Base-by-base conservation (phyloP, 37 sponge, comb jelly and placozoan species). In the Oscarella lobularis region DNA sequence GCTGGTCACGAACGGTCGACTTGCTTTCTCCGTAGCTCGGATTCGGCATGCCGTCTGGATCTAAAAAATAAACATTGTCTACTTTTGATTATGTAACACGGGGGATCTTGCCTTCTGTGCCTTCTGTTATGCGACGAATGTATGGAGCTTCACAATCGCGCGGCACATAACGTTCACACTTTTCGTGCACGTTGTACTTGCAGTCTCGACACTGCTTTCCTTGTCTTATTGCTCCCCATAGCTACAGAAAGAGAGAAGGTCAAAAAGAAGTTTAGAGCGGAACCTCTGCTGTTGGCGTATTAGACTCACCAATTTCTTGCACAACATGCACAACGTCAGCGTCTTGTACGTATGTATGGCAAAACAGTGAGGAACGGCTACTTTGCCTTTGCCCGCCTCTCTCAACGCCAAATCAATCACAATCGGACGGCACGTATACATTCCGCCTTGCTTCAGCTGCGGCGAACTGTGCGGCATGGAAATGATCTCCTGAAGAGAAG, bases 331-430 rank as follows among this genome's bases (percentile, higher is more conserved):
- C 37, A 76, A 82, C 1, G 97, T 96, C 0, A 86, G 88, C 29
- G 78, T 77, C 71, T 75, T 82, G 76, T 75, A 89, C n/a, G 85
- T 87, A 35, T 89, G 90, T 3, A 85, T 74, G 33, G 80, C 87
- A 78, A 92, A 89, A 0, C 89, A 87, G 82, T 96, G 97, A 0
- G 97, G 97, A 2, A 96, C 88, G 2, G 65, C 33, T 40, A 83
- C 78, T 38, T n/a, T 79, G 35, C 41, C 72, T 30, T 48, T 48
- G 20, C 9, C 20, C 9, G 9, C 14, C 60, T 9, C 14, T 20
- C 60, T 48, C 60, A 48, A 27, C 9, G 20, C 9, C 9, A 48
- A 27, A 48, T 48, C 60, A 48, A 48, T 48, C 60, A 27, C 60
- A 48, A 48, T 48, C 60, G 60, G 60, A 9, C 60, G 60, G 20